Base-by-base conservation (phyloP, 1,140 invertebrate genomes). In the Drosophila serrata region DNA sequence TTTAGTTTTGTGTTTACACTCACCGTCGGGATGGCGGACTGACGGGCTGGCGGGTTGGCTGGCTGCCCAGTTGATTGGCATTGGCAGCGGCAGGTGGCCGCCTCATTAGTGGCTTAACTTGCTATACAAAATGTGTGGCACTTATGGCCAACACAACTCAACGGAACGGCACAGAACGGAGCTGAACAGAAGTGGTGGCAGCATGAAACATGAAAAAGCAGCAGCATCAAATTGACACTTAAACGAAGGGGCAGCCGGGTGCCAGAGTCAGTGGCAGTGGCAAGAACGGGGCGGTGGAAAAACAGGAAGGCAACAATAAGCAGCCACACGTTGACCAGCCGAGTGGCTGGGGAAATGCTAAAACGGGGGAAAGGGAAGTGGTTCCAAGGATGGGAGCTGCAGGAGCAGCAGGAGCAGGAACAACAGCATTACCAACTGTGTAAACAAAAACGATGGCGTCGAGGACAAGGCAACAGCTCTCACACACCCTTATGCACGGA, bases 211-310 rank as follows among this genome's bases (percentile, higher is more conserved):
- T 86, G 78, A 85, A 81, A 86, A 86, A 87, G 79, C 79, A 86
- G 74, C 84, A 84, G 74, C 84, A 88, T 88, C 84, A 84, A 87
- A 88, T 88, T 88, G 84, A 88, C 85, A 88, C 84, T 88, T 88
- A 88, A 84, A 80, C 80, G 62, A 33, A 43, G 59, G 62, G 43
- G 59, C 40, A 27, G 58, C 46, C 43, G 62, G 40, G 60, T 40
- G 48, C 35, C 19, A 53, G 60, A 12, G 19, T 15, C 22, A 11
- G 15, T 11, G 22, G 8, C 24, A 48, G n/a, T 29, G 13, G 8
- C 17, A 2, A 49, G 37, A 24, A 31, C 11, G 17, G n/a, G 39
- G 15, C 22, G 9, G 15, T 24, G 22, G 35, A n/a, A 27, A 2
- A 64, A 53, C 39, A 29, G 42, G 58, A 45, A 39, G 64, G 61